A percentile compares a stretch with the other conserved stretches of the same genome.
Conservation (phyloP, 2,113 vertebrate species). For the Alligator sinensis region DNA sequence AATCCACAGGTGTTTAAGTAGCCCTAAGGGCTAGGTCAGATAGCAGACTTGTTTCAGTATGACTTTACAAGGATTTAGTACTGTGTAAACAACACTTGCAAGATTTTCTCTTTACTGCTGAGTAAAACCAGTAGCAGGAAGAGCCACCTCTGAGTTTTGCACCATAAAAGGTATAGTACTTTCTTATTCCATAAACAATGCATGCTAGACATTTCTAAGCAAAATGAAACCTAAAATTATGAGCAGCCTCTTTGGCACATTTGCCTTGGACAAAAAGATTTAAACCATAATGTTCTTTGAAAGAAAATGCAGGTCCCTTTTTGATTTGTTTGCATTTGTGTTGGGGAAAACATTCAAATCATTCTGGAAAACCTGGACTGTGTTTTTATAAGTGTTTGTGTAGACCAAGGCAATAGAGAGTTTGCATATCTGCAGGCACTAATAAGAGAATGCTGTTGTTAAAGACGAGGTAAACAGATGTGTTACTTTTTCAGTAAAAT, state of each 20-base stretch:
- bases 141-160: conserved; percentile 71
- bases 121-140: conserved; percentile 81
- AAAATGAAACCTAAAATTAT: background rate
- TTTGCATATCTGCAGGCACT: background rate
- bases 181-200: conserved; percentile 24
- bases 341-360: background rate
- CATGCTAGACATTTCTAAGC: conserved; percentile 11
- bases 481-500: conserved; percentile 37
- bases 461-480: conserved; percentile 41
- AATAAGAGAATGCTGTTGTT: conserved; percentile 26
- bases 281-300: background rate
- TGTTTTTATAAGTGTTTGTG: background rate
- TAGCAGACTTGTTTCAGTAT: conserved; percentile 76
- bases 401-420: background rate
- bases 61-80: conserved; percentile 84
- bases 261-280: background rate
- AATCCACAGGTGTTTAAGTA: conserved; percentile 86
- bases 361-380: background rate
- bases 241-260: background rate
- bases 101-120: conserved; percentile 77
- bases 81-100: conserved; percentile 79
- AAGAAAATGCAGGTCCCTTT: background rate
- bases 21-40: conserved; percentile 80
- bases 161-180: conserved; percentile 4
- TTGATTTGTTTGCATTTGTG: background rate